phyloP scores from a whole-genome alignment of 2,888 invertebrate genomes.

The Quadriops clusia region DNA sequence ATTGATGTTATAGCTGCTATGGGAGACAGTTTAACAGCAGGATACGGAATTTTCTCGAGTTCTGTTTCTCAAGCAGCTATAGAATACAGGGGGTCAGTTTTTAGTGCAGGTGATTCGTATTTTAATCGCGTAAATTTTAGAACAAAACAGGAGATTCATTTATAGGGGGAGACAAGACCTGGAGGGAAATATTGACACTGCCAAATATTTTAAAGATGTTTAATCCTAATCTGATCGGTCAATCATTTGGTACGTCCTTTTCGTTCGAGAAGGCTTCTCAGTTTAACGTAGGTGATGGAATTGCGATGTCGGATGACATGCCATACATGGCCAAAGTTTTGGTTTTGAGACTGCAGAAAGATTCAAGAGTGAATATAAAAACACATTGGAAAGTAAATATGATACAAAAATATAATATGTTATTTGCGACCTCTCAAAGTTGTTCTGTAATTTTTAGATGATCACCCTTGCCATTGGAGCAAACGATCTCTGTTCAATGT shows the following conservation, averaged over 20 bases:
- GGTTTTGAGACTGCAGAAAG: conserved; percentile 40
- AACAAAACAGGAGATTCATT: too few relatives aligned
- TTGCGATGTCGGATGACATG: conserved; percentile 45
- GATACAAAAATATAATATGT: too few relatives aligned
- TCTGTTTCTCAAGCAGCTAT: conserved; percentile 30
- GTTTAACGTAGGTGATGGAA: conserved; percentile 49
- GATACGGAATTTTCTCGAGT: conserved; percentile 41
- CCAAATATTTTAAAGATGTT: conserved; percentile 52
- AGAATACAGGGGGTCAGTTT: conserved; percentile 24
- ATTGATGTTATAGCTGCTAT: conserved; percentile 47
- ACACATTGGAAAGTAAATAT: conserved; percentile 51
- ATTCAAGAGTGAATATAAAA: conserved; percentile 42
- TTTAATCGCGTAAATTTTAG: too few relatives aligned
- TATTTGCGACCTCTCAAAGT: too few relatives aligned
- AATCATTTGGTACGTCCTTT: conserved; percentile 41
- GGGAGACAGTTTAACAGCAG: conserved; percentile 51
- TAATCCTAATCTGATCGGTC: conserved; percentile 52
- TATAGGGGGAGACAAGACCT: conserved; percentile 42
- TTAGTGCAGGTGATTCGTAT: conserved; percentile 17
- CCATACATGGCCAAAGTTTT: conserved; percentile 45
- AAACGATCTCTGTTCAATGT: conserved; percentile 50
- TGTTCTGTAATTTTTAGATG: too few relatives aligned
- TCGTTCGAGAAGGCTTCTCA: conserved; percentile 35
- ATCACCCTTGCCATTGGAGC: conserved; percentile 46
- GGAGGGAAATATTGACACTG: conserved; percentile 43